A percentile compares a stretch with the other conserved stretches of the same genome.
Evolutionary conservation across 2,888 invertebrate genomes (phyloP).

Genomic region (Cyclophora punctaria): DNA sequence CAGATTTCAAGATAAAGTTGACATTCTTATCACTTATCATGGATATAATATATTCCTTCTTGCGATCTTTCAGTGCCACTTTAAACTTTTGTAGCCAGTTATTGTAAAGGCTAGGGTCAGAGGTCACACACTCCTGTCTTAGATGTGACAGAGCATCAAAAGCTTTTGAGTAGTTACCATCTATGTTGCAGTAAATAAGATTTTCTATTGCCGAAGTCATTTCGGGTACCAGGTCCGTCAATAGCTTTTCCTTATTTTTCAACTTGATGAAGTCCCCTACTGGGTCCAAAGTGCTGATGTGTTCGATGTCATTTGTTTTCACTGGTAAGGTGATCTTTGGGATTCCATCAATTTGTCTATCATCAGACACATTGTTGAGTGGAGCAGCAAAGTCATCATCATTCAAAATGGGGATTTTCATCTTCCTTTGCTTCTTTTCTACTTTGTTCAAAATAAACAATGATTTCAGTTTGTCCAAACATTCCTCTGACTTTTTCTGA

Average conservation of each 20-base stretch:
- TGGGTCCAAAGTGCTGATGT: conserved; percentile 77
- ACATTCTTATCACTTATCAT: conserved; percentile 43
- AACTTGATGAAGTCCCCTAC: conserved; percentile 75
- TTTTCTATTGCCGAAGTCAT: conserved; percentile 57
- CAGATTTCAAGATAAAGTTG: conserved; percentile 49
- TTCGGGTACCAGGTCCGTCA: conserved; percentile 39
- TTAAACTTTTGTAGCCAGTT: conserved; percentile 56
- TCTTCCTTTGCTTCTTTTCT: conserved; percentile 41
- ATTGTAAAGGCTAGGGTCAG: conserved; percentile 51
- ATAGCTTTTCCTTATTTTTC: conserved; percentile 43
- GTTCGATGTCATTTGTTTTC: conserved; percentile 26
- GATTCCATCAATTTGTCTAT: conserved; percentile 25
- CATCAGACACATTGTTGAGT: conserved; percentile 11
- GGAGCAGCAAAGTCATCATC: conserved; percentile 19
- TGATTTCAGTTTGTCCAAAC: conserved; percentile 60
- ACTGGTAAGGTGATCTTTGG: conserved; percentile 43
- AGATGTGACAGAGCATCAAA: conserved; percentile 48
- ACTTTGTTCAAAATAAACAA: conserved; percentile 65
- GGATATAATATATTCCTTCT: conserved; percentile 38
- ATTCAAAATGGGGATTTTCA: conserved; percentile 24
- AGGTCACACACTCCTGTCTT: conserved; percentile 48
- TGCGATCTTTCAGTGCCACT: conserved; percentile 34
- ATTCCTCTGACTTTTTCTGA: conserved; percentile 57
- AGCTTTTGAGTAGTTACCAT: conserved; percentile 51
- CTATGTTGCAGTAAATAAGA: conserved; percentile 49